Evolutionary conservation across 2,797 vertebrate species (phyloP).

Genomic region (Catostomus latipinnis): DNA sequence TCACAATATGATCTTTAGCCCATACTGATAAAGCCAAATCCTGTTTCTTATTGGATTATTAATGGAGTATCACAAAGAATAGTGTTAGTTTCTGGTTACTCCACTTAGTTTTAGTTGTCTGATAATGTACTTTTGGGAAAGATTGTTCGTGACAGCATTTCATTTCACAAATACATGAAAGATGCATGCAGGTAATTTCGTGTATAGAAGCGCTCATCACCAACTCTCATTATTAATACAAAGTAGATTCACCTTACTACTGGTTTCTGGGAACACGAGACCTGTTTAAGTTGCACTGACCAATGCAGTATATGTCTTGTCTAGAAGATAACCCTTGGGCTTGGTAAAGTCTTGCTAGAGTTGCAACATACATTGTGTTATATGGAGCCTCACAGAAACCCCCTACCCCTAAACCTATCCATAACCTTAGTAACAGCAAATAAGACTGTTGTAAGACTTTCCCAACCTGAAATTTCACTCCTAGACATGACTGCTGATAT

Average conservation of each 20-base stretch:
- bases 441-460: too few relatives aligned
- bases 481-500: too few relatives aligned
- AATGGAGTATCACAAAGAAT: neutral
- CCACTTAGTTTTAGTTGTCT: conserved; percentile 8
- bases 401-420: too few relatives aligned
- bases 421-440: too few relatives aligned
- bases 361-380: too few relatives aligned
- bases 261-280: neutral
- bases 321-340: too few relatives aligned
- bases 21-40: neutral
- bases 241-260: neutral
- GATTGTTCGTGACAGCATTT: neutral
- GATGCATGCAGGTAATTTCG: conserved; percentile 6
- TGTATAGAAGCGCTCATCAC: neutral
- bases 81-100: neutral
- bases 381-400: too few relatives aligned
- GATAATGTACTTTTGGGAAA: neutral
- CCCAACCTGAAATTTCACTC: too few relatives aligned
- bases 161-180: neutral
- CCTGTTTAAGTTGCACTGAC: too few relatives aligned
- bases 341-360: too few relatives aligned
- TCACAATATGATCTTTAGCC: neutral
- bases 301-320: too few relatives aligned
- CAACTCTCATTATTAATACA: neutral
- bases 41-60: neutral